Evolutionary conservation across 1,140 invertebrate genomes (phyloP).

Genomic region (Chrysomallon squamiferum): DNA sequence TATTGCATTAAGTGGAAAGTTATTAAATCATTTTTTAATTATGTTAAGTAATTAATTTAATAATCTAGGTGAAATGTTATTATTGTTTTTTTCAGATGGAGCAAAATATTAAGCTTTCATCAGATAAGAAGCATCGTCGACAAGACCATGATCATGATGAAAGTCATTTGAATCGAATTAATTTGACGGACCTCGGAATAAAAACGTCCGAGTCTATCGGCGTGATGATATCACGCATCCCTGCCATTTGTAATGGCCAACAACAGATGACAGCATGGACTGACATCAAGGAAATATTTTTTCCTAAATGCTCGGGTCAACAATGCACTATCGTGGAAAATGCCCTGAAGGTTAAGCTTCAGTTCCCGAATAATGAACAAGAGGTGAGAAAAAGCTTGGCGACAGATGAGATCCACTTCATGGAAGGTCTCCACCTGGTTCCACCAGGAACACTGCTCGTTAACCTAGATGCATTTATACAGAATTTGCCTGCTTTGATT

Average conservation of each 20-base stretch:
- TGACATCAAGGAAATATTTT: neutral
- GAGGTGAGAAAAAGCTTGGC: neutral
- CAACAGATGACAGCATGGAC: neutral
- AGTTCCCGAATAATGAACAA: neutral
- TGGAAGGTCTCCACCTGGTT: neutral
- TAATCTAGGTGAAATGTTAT: too few relatives aligned
- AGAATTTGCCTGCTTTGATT: neutral
- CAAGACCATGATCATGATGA: too few relatives aligned
- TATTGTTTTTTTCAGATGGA: too few relatives aligned
- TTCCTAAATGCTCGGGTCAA: neutral
- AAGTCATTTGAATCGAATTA: too few relatives aligned
- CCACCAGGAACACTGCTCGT: neutral
- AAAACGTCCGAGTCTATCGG: too few relatives aligned
- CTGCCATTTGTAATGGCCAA: neutral
- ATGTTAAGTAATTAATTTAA: too few relatives aligned
- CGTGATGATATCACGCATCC: neutral
- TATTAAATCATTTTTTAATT: too few relatives aligned
- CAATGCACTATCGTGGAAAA: neutral
- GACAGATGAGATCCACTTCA: neutral
- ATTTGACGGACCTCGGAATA: too few relatives aligned
- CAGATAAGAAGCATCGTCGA: too few relatives aligned
- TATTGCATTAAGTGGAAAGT: too few relatives aligned
- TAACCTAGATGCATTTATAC: neutral
- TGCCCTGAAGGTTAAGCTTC: neutral
- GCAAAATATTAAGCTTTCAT: too few relatives aligned